Conservation (phyloP, 2,888 invertebrate species). For the Macrophya alboannulata region DNA sequence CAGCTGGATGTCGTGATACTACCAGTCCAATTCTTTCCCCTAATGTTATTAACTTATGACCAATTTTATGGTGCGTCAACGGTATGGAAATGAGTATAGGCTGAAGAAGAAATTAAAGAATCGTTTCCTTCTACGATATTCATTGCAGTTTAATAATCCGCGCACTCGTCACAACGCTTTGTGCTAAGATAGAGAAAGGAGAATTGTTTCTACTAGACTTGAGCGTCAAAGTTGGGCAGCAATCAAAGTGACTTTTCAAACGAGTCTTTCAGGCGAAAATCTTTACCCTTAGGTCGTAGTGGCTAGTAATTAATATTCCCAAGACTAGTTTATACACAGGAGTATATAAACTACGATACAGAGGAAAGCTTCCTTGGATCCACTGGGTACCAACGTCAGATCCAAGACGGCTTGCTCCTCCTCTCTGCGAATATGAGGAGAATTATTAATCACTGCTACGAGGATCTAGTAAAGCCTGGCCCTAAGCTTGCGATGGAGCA, state of each 20-base stretch:
- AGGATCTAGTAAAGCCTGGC: slow-evolving; percentile 78
- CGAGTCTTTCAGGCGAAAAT: slow-evolving; percentile 37
- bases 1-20: slow-evolving; percentile 11
- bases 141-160: neutral
- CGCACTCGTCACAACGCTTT: neutral
- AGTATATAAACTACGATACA: slow-evolving; percentile 36
- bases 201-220: neutral
- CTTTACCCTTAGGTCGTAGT: neutral
- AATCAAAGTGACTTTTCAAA: slow-evolving; percentile 24
- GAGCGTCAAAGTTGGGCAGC: neutral
- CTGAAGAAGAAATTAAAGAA: neutral
- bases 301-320: slow-evolving; percentile 49
- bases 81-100: neutral
- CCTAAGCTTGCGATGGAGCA: slow-evolving; percentile 73
- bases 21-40: neutral
- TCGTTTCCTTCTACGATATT: neutral
- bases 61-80: slow-evolving; percentile 12
- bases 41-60: slow-evolving; percentile 11
- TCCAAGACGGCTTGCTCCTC: slow-evolving; percentile 19
- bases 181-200: neutral
- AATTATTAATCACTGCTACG: slow-evolving; percentile 77
- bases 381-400: neutral
- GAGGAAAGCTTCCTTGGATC: slow-evolving; percentile 30
- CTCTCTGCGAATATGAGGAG: slow-evolving; percentile 61
- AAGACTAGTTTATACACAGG: slow-evolving; percentile 20